These are phyloP conservation scores for Papilio xuthus DNA, from an alignment of 1,140 invertebrate genomes.

Conservation along the genomic window DNA sequence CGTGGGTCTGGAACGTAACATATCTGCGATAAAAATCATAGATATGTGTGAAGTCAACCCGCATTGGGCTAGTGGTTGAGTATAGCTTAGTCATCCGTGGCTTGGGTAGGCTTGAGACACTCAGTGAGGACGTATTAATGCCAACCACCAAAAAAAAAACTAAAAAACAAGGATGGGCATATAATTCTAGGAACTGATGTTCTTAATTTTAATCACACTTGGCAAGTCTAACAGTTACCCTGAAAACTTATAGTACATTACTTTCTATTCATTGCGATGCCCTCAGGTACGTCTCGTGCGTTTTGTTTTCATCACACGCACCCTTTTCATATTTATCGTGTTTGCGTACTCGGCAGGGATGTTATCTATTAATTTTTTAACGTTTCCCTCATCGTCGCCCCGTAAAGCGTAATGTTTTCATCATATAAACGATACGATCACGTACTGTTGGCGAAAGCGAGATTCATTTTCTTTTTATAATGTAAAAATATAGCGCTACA, in stretches of 20 bases:
- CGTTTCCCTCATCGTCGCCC: constrained; percentile 29
- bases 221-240: neutral
- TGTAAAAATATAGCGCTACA: neutral
- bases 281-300: constrained; percentile 41
- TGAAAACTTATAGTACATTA: constrained; percentile 26
- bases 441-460: neutral
- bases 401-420: constrained; percentile 10
- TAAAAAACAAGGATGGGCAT: neutral
- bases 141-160: too few relatives aligned
- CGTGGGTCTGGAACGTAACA: too few relatives aligned
- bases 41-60: too few relatives aligned
- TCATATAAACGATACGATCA: neutral
- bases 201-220: neutral
- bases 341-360: constrained; percentile 39
- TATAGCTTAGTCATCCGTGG: too few relatives aligned
- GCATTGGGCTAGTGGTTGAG: too few relatives aligned
- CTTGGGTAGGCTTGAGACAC: too few relatives aligned
- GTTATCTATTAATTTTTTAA: constrained; percentile 45
- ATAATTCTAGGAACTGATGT: neutral
- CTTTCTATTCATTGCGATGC: constrained; percentile 13
- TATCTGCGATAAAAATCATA: too few relatives aligned
- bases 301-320: constrained; percentile 46
- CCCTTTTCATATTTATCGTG: constrained; percentile 50
- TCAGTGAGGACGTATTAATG: too few relatives aligned
- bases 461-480: neutral